phyloP scores from a whole-genome alignment of 2,113 vertebrate genomes.

The Sclerurus mexicanus region DNA sequence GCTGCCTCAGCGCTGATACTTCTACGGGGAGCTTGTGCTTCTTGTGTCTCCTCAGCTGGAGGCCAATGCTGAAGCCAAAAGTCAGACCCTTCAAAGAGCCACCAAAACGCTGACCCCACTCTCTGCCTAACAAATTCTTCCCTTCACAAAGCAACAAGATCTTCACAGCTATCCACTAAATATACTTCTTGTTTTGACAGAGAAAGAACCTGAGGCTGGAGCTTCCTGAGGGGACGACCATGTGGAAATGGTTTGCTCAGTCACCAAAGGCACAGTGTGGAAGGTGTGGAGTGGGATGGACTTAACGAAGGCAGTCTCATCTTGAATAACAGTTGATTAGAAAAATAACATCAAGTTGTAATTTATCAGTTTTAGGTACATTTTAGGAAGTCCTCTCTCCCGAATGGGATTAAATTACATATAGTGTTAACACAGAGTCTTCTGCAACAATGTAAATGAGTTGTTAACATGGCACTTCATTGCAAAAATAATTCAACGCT shows the following conservation, averaged over 20 bases:
- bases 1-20: not conserved
- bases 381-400: conserved; percentile 36
- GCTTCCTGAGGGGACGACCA: not conserved
- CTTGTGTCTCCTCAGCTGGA: not conserved
- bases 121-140: not conserved
- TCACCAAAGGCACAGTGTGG: not conserved
- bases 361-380: conserved; percentile 8
- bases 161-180: not conserved
- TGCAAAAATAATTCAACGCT: conserved; percentile 75
- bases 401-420: conserved; percentile 66
- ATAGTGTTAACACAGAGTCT: conserved; percentile 49
- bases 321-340: not conserved
- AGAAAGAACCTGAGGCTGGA: not conserved
- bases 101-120: not conserved
- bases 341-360: conserved; percentile 27
- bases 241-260: not conserved
- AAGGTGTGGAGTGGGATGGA: not conserved
- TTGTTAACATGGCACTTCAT: conserved; percentile 73
- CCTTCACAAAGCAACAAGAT: not conserved
- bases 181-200: not conserved
- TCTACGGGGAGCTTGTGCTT: not conserved
- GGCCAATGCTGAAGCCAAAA: not conserved
- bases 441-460: conserved; percentile 70
- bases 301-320: not conserved
- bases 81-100: not conserved